Percentiles rank a stretch among this genome's conserved stretches.
Conservation (phyloP, 2,888 invertebrate genomes). For the Apodemia hepburni region DNA sequence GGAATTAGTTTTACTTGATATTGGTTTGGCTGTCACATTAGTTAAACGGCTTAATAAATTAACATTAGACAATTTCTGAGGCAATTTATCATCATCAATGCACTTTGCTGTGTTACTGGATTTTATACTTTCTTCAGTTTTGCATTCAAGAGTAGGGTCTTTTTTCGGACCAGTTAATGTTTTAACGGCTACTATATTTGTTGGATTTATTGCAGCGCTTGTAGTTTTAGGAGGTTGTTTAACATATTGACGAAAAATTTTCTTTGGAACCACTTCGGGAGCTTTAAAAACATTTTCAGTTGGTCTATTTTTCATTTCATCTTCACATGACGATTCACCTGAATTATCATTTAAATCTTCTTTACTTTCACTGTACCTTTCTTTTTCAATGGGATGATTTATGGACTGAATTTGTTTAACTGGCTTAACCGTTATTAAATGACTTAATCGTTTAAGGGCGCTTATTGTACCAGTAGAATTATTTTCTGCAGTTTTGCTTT, state of each 20-base stretch:
- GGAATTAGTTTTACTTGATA: conserved; percentile 3
- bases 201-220: background rate
- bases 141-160: background rate
- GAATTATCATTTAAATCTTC: conserved; percentile 8
- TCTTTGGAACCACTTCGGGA: conserved; percentile 8
- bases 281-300: conserved; percentile 24
- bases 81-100: conserved; percentile 17
- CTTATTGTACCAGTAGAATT: conserved; percentile 37
- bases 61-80: conserved; percentile 17
- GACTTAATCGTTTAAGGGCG: conserved; percentile 53
- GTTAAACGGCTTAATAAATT: conserved; percentile 15
- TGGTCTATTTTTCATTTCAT: conserved; percentile 16
- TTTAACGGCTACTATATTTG: background rate
- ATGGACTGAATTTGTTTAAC: conserved; percentile 34
- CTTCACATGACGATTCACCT: background rate
- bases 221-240: conserved; percentile 13
- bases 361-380: conserved; percentile 23
- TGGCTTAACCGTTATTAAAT: conserved; percentile 54
- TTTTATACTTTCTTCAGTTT: background rate
- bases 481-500: conserved; percentile 7
- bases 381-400: conserved; percentile 23
- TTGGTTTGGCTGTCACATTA: conserved; percentile 14
- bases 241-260: conserved; percentile 5
- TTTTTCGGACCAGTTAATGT: background rate
- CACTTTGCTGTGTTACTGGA: conserved; percentile 10